A percentile compares a stretch with the other conserved stretches of the same genome.
Conservation (phyloP, 2,797 vertebrate species). For the Macrochelys suwanniensis region DNA sequence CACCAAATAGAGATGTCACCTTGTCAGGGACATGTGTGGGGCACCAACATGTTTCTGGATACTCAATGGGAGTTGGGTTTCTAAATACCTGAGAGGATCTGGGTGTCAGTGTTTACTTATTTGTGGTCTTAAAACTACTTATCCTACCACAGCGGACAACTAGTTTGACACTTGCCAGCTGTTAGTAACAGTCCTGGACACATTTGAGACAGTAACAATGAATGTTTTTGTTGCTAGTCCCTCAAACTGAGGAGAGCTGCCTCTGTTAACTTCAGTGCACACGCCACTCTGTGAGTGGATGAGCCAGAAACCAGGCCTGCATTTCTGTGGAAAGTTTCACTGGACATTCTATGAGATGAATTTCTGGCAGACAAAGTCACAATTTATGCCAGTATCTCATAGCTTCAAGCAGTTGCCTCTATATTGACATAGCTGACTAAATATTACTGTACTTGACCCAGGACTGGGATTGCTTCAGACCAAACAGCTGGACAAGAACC, state of each 20-base stretch:
- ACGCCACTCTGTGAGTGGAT: neutral
- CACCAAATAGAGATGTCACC: neutral
- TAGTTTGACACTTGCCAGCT: neutral
- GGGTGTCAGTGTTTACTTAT: neutral
- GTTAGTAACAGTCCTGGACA: neutral
- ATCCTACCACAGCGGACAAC: neutral
- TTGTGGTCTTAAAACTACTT: neutral
- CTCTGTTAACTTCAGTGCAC: neutral
- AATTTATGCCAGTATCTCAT: neutral
- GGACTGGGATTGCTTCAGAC: neutral
- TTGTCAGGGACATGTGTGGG: neutral
- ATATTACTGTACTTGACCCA: neutral
- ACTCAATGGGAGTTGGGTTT: neutral
- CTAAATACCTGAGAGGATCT: neutral
- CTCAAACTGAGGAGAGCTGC: rapidly evolving
- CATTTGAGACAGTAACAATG: neutral
- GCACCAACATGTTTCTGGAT: neutral
- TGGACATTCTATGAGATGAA: neutral
- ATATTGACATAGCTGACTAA: neutral
- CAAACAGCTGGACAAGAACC: rapidly evolving
- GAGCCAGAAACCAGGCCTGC: neutral
- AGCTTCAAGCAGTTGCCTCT: neutral
- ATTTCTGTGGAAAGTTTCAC: neutral
- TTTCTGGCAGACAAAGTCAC: neutral
- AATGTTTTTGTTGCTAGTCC: neutral